phyloP scores from a whole-genome alignment of 2,797 vertebrate species.

The Schizothorax lantsangensis region DNA sequence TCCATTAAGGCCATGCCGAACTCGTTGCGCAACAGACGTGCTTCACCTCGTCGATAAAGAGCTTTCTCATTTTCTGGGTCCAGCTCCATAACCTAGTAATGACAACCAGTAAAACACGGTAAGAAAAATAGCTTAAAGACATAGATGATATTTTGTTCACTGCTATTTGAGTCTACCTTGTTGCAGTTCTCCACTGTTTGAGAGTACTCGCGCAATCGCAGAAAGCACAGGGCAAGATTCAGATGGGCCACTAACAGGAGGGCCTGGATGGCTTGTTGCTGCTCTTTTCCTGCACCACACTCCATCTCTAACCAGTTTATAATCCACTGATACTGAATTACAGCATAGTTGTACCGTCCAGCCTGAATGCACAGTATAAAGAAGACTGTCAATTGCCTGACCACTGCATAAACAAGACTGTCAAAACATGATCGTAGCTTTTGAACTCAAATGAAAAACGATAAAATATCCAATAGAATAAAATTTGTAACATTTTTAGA shows the following conservation, averaged over 20 bases:
- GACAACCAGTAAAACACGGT: slow-evolving; percentile 24
- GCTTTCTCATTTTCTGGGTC: slow-evolving; percentile 93
- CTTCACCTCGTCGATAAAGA: slow-evolving; percentile 90
- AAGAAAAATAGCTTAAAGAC: not conserved
- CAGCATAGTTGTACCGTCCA: slow-evolving; percentile 86
- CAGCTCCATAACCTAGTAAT: slow-evolving; percentile 85
- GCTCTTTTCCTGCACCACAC: slow-evolving; percentile 82
- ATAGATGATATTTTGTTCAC: not conserved
- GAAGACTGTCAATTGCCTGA: not conserved
- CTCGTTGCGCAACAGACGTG: slow-evolving; percentile 89
- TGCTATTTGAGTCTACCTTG: slow-evolving; percentile 79
- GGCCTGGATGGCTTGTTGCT: slow-evolving; percentile 83
- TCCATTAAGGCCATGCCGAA: slow-evolving; percentile 88
- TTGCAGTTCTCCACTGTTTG: slow-evolving; percentile 92
- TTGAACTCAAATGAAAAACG: not conserved
- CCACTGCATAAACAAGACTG: not conserved
- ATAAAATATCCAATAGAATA: not conserved
- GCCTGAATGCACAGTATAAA: slow-evolving; percentile 72
- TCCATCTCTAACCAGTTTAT: slow-evolving; percentile 94
- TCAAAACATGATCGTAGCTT: not conserved
- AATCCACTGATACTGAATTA: slow-evolving; percentile 93
- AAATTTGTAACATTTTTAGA: not conserved
- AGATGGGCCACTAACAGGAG: slow-evolving; percentile 87
- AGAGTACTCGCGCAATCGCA: slow-evolving; percentile 86
- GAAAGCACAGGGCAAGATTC: slow-evolving; percentile 92